Conservation (phyloP, 2,113 vertebrate genomes). For the Bos javanicus region DNA sequence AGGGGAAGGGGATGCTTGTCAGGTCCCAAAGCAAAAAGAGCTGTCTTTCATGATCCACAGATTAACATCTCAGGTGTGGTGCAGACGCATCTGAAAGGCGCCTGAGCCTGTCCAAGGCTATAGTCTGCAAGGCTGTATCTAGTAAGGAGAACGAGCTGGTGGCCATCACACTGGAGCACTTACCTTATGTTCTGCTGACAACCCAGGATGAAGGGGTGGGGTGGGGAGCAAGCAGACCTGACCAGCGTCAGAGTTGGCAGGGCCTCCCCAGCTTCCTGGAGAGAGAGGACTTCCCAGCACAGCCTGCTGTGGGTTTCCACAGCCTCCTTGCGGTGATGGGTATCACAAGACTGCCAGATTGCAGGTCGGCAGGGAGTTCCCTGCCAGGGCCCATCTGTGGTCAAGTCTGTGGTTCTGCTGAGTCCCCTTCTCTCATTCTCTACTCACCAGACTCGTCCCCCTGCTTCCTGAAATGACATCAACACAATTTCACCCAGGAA, state of each 20-base stretch:
- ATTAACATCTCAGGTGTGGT: no score
- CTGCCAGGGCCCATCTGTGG: not conserved
- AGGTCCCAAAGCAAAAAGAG: not conserved
- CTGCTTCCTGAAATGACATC: not conserved
- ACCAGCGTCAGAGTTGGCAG: not conserved
- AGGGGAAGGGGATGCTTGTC: not conserved
- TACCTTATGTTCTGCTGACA: not conserved
- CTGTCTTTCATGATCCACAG: not conserved
- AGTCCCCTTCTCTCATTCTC: not conserved
- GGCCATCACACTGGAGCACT: not conserved
- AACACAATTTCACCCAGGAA: not conserved
- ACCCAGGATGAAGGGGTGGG: not conserved
- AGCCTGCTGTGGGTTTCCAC: not conserved
- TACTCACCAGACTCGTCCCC: not conserved
- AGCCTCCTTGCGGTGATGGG: accelerated
- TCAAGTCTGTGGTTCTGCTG: not conserved
- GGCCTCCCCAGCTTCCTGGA: not conserved
- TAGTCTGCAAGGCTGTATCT: not conserved
- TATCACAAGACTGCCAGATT: not conserved
- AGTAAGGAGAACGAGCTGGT: not conserved
- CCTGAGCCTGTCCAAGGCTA: not conserved
- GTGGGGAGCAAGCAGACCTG: not conserved
- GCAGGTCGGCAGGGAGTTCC: not conserved
- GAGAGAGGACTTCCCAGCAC: not conserved
- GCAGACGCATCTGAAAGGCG: not conserved